These are phyloP conservation scores for Malurus cyaneus DNA, from an alignment of 2,113 vertebrate genomes.

Conservation along the genomic window DNA sequence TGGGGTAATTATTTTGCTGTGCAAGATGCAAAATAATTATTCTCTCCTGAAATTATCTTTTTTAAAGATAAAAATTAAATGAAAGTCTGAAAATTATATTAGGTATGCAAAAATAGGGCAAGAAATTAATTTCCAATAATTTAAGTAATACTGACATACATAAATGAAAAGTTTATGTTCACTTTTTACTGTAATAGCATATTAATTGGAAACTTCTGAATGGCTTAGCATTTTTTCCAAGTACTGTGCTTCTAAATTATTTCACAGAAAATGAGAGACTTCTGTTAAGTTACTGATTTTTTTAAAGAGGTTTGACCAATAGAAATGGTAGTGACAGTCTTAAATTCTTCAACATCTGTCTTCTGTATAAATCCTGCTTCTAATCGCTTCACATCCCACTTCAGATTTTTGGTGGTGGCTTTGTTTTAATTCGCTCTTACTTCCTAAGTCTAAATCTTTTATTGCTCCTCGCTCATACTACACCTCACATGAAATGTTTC, in stretches of 20 bases:
- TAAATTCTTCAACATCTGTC: background rate
- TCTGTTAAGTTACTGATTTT: background rate
- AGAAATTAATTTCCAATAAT: background rate
- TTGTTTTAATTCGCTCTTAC: constrained; percentile 59
- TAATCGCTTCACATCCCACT: constrained; percentile 36
- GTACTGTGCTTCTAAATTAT: background rate
- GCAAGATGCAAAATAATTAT: background rate
- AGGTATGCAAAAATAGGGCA: background rate
- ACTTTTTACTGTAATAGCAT: background rate
- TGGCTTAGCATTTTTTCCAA: background rate
- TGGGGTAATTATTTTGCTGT: background rate
- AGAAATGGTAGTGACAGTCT: background rate
- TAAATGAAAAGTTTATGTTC: background rate
- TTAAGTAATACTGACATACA: background rate
- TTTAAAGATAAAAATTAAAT: no score
- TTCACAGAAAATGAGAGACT: background rate
- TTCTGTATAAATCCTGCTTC: constrained; percentile 1
- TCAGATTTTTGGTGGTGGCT: constrained; percentile 21
- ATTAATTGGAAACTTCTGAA: background rate
- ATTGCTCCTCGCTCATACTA: constrained; percentile 58
- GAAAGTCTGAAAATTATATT: background rate
- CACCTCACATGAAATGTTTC: constrained; percentile 76
- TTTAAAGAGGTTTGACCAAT: background rate
- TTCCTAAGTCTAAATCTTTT: constrained; percentile 49
- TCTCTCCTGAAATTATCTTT: background rate